Percentiles rank a stretch among this genome's conserved stretches.
Evolutionary conservation across 2,888 invertebrate genomes (phyloP).

Genomic region (Drosophila yooni): DNA sequence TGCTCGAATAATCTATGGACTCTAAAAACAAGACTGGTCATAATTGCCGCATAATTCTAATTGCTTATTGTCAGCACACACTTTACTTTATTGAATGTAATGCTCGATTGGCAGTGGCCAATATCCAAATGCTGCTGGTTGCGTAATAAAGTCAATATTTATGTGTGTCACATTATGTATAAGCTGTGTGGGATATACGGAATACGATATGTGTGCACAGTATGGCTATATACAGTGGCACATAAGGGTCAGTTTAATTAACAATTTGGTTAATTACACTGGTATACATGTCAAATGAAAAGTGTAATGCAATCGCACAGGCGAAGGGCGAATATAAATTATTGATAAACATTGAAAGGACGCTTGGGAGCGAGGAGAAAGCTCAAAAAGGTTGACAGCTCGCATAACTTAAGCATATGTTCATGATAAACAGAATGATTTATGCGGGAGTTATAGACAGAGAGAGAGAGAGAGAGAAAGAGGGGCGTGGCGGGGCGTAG

Average conservation of each 20-base stretch:
- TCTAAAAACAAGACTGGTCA: neutral
- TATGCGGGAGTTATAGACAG: constrained; percentile 10
- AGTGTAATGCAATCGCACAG: constrained; percentile 35
- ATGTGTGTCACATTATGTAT: constrained; percentile 22
- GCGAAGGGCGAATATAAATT: constrained; percentile 35
- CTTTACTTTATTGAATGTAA: constrained; percentile 53
- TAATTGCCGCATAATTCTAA: neutral
- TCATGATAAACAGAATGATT: constrained; percentile 59
- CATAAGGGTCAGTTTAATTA: constrained; percentile 76
- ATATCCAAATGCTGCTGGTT: constrained; percentile 47
- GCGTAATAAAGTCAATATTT: constrained; percentile 72
- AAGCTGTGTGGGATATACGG: neutral
- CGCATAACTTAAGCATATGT: constrained; percentile 38
- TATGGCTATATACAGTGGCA: constrained; percentile 10
- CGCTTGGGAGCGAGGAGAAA: constrained; percentile 6
- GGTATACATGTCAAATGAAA: constrained; percentile 24
- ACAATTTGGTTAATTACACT: constrained; percentile 76
- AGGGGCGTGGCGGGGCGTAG: neutral
- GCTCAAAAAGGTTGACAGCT: constrained; percentile 33
- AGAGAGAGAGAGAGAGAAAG: neutral
- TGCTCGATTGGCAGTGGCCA: constrained; percentile 24
- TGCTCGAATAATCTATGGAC: neutral
- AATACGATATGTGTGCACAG: neutral
- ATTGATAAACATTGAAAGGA: constrained; percentile 40
- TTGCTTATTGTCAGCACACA: constrained; percentile 9